phyloP scores from a whole-genome alignment of 2,113 vertebrate species.

The Toxostoma redivivum region DNA sequence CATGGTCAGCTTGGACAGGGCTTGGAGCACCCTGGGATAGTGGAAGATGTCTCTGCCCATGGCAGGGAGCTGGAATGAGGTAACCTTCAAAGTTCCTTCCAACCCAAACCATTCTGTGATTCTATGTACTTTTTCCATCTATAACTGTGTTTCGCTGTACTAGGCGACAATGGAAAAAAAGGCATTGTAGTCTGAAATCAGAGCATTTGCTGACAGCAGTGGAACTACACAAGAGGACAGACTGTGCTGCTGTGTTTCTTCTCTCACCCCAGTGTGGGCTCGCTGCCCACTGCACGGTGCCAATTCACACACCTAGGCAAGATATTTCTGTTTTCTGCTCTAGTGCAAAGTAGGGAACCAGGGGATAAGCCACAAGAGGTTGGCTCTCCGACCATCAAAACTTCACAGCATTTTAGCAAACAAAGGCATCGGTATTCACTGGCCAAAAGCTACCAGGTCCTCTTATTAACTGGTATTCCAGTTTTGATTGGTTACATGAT shows the following conservation, averaged over 20 bases:
- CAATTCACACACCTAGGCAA: neutral
- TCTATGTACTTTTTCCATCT: neutral
- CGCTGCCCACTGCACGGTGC: rapidly evolving
- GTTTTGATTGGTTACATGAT: neutral
- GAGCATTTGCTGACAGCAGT: neutral
- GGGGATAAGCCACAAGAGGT: neutral
- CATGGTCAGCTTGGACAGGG: neutral
- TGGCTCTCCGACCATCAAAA: neutral
- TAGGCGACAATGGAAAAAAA: neutral
- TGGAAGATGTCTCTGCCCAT: neutral
- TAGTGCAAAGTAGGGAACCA: neutral
- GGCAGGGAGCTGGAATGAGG: neutral
- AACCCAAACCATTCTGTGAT: neutral
- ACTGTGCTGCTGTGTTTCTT: neutral
- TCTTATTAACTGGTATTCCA: neutral
- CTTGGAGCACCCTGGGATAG: neutral
- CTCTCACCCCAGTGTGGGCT: neutral
- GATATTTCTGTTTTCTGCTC: neutral
- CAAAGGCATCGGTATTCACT: neutral
- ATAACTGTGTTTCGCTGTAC: neutral
- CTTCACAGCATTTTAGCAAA: neutral
- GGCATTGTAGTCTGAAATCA: neutral
- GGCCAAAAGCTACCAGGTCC: neutral
- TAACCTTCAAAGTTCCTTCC: neutral
- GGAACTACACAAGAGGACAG: neutral